phyloP scores from a whole-genome alignment of 2,888 invertebrate genomes.

The Leptarthrus brevirostris region DNA sequence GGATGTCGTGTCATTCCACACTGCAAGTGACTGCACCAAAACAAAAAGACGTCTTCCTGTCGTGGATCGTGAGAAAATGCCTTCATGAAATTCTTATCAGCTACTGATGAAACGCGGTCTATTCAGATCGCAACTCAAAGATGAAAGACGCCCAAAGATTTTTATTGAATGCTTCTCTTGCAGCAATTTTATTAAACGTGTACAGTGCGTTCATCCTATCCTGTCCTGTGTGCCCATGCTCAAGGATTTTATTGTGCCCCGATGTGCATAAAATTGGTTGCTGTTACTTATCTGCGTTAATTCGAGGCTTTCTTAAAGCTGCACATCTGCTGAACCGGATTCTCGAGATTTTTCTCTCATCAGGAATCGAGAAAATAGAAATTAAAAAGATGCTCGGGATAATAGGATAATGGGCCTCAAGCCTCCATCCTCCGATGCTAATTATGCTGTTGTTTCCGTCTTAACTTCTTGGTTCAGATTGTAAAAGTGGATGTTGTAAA shows the following conservation, averaged over 20 bases:
- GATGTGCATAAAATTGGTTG: not conserved
- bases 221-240: too few species aligned
- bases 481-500: not conserved
- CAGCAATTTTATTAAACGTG: constrained; percentile 10
- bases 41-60: constrained; percentile 11
- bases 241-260: not conserved
- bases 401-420: constrained; percentile 12
- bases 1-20: not conserved
- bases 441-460: constrained; percentile 32
- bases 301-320: not conserved
- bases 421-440: too few species aligned
- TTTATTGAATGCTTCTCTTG: constrained; percentile 7
- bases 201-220: not conserved
- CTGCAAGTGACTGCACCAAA: constrained; percentile 5
- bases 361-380: constrained; percentile 2
- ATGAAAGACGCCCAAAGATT: constrained; percentile 25
- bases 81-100: constrained; percentile 17
- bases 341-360: not conserved
- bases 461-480: not conserved
- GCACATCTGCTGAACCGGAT: constrained; percentile 23
- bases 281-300: constrained; percentile 1
- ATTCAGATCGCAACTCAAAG: not conserved
- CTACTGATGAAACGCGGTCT: not conserved
- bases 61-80: constrained; percentile 7
- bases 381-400: not conserved